Conservation (phyloP, 1,140 invertebrate species). For the Tetramorium simillimum region DNA sequence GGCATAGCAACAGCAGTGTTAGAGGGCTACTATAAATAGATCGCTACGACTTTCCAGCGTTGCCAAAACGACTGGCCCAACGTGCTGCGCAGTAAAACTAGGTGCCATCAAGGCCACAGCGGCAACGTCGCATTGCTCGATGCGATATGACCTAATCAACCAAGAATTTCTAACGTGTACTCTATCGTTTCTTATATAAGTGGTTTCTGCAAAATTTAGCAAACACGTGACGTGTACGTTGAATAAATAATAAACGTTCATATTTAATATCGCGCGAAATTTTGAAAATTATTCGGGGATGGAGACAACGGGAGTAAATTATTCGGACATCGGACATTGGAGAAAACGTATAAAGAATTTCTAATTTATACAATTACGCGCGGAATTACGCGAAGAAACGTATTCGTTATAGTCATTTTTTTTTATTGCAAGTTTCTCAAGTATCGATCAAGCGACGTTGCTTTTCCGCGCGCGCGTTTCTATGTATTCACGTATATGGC, state of each 20-base stretch:
- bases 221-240: too few species aligned
- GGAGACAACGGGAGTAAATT: not conserved
- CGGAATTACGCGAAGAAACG: not conserved
- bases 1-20: constrained; percentile 81
- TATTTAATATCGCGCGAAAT: not conserved
- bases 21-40: constrained; percentile 80
- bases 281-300: not conserved
- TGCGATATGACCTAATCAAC: constrained; percentile 29
- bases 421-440: constrained; percentile 69
- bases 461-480: constrained; percentile 61
- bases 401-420: constrained; percentile 47
- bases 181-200: not conserved
- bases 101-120: constrained; percentile 67
- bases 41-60: constrained; percentile 73
- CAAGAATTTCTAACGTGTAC: not conserved
- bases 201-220: not conserved
- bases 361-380: not conserved
- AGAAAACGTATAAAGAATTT: not conserved
- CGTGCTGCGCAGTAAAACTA: constrained; percentile 55
- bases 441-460: constrained; percentile 75
- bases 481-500: constrained; percentile 66
- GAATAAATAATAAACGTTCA: not conserved
- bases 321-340: not conserved
- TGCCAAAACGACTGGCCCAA: constrained; percentile 78
- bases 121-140: constrained; percentile 73